Evolutionary conservation across 2,113 vertebrate genomes (phyloP).

Genomic region (Pterocles burchelli): DNA sequence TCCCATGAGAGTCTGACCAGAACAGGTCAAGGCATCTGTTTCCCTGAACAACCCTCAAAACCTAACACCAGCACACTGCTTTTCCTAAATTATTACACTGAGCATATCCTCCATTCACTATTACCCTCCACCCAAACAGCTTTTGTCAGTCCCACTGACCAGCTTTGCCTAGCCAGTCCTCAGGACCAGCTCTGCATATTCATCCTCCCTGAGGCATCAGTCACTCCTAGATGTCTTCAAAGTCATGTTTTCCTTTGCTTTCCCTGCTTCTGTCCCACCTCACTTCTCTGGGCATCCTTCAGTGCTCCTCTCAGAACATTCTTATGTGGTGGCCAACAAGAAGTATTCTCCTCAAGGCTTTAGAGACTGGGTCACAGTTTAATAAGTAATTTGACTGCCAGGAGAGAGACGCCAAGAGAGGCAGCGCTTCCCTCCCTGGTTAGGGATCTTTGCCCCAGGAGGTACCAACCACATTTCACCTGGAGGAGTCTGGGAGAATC

Average conservation of each 20-base stretch:
- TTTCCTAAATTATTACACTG: neutral
- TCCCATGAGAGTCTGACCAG: neutral
- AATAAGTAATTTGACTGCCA: neutral
- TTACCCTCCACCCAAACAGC: neutral
- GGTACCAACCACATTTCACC: fast-evolving
- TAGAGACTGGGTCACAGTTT: neutral
- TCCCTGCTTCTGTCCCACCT: neutral
- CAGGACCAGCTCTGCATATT: neutral
- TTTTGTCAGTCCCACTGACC: neutral
- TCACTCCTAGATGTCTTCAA: neutral
- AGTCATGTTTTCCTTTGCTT: neutral
- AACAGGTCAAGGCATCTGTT: neutral
- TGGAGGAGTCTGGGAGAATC: neutral
- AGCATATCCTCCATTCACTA: neutral
- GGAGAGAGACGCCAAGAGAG: neutral
- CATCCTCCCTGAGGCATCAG: neutral
- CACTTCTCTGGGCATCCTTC: neutral
- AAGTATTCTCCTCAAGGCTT: neutral
- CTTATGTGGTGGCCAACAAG: neutral
- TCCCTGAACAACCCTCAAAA: neutral
- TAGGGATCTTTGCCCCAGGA: neutral
- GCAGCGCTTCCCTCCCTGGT: neutral
- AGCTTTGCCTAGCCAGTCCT: neutral
- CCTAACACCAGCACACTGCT: neutral
- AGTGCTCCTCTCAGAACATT: neutral